phyloP scores from a whole-genome alignment of 2,113 vertebrate species.

The Origma solitaria region DNA sequence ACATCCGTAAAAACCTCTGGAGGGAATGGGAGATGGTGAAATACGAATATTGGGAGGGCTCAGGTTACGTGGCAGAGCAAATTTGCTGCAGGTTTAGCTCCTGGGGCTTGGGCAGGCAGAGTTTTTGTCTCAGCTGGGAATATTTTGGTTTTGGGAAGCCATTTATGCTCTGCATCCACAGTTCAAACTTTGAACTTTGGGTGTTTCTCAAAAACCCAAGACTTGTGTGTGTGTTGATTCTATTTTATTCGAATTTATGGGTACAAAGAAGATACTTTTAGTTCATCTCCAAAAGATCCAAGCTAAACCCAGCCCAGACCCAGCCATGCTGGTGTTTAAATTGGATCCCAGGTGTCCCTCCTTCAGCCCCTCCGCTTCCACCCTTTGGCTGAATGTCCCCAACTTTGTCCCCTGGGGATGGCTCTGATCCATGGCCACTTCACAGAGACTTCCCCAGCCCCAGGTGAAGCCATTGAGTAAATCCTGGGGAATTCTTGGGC shows the following conservation, averaged over 20 bases:
- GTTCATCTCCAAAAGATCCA: neutral
- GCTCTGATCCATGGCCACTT: neutral
- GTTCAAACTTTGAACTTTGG: neutral
- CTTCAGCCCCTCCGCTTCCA: neutral
- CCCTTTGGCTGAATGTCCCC: neutral
- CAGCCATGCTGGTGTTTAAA: neutral
- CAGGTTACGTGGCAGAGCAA: neutral
- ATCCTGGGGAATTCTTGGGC: neutral
- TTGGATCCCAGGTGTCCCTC: neutral
- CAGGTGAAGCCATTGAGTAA: rapidly evolving
- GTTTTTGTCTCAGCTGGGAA: neutral
- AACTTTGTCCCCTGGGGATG: neutral
- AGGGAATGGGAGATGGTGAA: neutral
- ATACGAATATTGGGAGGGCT: neutral
- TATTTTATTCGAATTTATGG: neutral
- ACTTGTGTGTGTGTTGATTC: neutral
- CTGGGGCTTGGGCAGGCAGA: neutral
- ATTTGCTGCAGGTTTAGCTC: neutral
- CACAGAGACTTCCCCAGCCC: neutral
- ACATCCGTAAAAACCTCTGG: neutral
- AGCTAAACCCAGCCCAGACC: neutral
- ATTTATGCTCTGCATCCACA: rapidly evolving
- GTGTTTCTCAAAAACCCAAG: neutral
- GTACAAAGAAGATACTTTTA: neutral
- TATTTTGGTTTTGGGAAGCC: neutral